Percentiles rank a stretch among this genome's conserved stretches.
These are phyloP conservation scores for Bicyclus anynana DNA, from an alignment of 1,140 invertebrate species.

Conservation along the genomic window DNA sequence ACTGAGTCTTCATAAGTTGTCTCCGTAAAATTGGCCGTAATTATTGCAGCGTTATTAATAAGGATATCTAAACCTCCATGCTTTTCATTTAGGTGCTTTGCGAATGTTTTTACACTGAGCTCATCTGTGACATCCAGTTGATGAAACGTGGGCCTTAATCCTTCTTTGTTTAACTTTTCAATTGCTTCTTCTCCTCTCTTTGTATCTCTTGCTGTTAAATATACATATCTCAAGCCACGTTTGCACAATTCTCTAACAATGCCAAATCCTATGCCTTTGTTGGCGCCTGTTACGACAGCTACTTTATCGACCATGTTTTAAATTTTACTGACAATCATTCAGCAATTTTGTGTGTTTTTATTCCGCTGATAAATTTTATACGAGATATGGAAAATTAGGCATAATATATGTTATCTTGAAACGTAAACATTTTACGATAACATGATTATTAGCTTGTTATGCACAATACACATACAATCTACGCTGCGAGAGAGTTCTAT, in stretches of 20 bases:
- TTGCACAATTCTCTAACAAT: constrained; percentile 81
- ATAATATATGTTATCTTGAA: too few species aligned
- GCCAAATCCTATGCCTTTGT: constrained; percentile 87
- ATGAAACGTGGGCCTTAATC: constrained; percentile 72
- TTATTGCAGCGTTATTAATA: constrained; percentile 88
- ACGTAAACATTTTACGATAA: too few species aligned
- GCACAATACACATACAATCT: too few species aligned
- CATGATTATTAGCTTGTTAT: too few species aligned
- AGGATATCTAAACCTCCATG: constrained; percentile 87
- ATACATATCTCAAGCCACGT: constrained; percentile 79
- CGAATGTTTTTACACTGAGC: constrained; percentile 78
- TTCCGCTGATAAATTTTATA: too few species aligned
- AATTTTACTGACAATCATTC: not conserved
- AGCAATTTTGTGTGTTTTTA: too few species aligned
- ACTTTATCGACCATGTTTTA: constrained; percentile 32
- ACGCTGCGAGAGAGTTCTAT: too few species aligned
- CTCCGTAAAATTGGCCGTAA: constrained; percentile 78
- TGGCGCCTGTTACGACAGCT: constrained; percentile 81
- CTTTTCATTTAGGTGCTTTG: constrained; percentile 77
- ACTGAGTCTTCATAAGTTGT: constrained; percentile 80
- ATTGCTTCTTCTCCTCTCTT: constrained; percentile 78
- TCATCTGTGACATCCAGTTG: constrained; percentile 80
- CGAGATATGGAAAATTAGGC: too few species aligned
- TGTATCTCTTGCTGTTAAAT: constrained; percentile 79
- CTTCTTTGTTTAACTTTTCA: constrained; percentile 66